A percentile compares a stretch with the other conserved stretches of the same genome.
These are phyloP conservation scores for Acleris laterana DNA, from an alignment of 2,888 invertebrate genomes.

Conservation along the genomic window DNA sequence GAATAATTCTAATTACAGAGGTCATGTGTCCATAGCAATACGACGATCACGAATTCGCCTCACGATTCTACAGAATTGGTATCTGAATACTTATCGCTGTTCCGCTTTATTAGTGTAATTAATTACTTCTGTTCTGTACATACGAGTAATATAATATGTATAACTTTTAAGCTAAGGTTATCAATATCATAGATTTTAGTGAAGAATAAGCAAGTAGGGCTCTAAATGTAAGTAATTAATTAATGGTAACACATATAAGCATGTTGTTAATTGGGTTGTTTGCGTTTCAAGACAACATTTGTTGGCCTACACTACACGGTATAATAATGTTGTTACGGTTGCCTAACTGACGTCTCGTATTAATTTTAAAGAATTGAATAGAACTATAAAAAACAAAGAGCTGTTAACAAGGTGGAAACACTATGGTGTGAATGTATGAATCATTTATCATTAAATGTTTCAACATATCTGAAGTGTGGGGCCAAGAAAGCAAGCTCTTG, in stretches of 20 bases:
- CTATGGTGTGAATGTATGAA: neutral
- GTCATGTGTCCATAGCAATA: constrained; percentile 20
- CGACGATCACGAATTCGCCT: constrained; percentile 24
- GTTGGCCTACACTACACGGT: too few species aligned
- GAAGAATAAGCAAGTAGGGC: too few species aligned
- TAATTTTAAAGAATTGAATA: too few species aligned
- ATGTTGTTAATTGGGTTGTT: neutral
- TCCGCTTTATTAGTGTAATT: constrained; percentile 25
- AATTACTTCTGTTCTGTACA: constrained; percentile 5
- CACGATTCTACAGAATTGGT: constrained; percentile 31
- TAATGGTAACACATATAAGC: too few species aligned
- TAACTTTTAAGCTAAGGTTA: too few species aligned
- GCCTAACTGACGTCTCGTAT: too few species aligned
- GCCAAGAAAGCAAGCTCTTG: constrained; percentile 25
- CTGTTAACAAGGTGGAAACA: too few species aligned
- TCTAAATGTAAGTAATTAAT: too few species aligned
- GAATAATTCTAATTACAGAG: constrained; percentile 19
- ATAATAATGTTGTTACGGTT: too few species aligned
- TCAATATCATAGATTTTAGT: too few species aligned
- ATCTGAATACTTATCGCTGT: constrained; percentile 25
- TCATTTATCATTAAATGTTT: constrained; percentile 15
- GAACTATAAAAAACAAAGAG: too few species aligned
- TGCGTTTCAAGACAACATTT: neutral
- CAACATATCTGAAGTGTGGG: constrained; percentile 15
- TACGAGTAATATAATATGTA: too few species aligned